A percentile compares a stretch with the other conserved stretches of the same genome.
Conservation (phyloP, 2,113 vertebrate genomes). For the Lethenteron camtschaticum region DNA sequence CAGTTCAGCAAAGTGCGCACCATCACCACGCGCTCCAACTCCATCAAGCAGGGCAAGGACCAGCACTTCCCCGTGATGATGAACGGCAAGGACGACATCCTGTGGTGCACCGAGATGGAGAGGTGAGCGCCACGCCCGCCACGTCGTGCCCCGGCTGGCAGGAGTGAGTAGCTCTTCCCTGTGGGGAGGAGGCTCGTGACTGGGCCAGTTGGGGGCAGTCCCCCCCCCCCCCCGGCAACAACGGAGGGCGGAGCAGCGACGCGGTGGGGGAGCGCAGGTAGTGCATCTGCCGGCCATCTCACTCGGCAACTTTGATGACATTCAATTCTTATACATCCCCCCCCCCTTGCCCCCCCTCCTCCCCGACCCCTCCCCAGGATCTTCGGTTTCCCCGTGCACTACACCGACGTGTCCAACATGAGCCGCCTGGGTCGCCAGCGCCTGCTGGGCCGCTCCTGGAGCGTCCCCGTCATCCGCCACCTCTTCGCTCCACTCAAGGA, state of each 20-base stretch:
- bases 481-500: slow-evolving; percentile 97
- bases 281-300: no score
- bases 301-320: no score
- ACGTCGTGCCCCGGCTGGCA: no score
- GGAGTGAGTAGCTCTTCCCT: no score
- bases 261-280: no score
- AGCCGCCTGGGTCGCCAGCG: slow-evolving; percentile 89
- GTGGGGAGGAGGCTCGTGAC: no score
- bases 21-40: slow-evolving; percentile 93
- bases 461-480: slow-evolving; percentile 91
- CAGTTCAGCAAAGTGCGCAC: slow-evolving; percentile 94
- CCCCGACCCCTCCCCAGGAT: slow-evolving; percentile 25
- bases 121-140: slow-evolving; percentile 26
- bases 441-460: slow-evolving; percentile 88
- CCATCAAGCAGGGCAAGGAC: slow-evolving; percentile 97
- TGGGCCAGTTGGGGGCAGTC: no score
- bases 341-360: slow-evolving; percentile 6
- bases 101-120: slow-evolving; percentile 99
- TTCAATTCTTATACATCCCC: no score
- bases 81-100: slow-evolving; percentile 95
- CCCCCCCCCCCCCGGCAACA: no score
- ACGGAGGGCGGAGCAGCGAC: no score
- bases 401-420: slow-evolving; percentile 98
- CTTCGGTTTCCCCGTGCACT: slow-evolving; percentile 89
- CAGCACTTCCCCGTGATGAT: slow-evolving; percentile 96